Percentiles rank a stretch among this genome's conserved stretches.
phyloP scores from a whole-genome alignment of 1,140 invertebrate species.

The Trachymyrmex septentrionalis region DNA sequence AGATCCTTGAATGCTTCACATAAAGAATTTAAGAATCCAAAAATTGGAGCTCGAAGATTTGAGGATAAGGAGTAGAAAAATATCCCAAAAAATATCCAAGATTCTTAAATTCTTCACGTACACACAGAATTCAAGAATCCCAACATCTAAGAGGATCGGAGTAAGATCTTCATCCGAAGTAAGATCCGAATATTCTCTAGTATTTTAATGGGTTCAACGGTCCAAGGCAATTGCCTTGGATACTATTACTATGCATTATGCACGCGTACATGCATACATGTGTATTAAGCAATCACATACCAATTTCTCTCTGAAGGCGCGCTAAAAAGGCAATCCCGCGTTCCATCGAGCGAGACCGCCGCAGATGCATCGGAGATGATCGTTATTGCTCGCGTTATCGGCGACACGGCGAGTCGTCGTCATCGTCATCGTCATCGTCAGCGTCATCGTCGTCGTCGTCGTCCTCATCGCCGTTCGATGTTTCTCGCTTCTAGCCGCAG shows the following conservation, averaged over 20 bases:
- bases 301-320: slow-evolving; percentile 37
- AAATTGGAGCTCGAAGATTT: background rate
- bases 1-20: too few relatives aligned
- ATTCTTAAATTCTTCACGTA: background rate
- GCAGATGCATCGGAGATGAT: slow-evolving; percentile 38
- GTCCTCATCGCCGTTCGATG: background rate
- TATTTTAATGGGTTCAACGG: slow-evolving; percentile 32
- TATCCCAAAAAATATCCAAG: background rate
- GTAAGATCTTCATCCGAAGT: background rate
- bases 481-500: slow-evolving; percentile 60
- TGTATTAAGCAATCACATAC: slow-evolving; percentile 44
- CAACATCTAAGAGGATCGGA: background rate
- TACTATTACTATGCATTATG: slow-evolving; percentile 47
- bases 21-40: too few relatives aligned
- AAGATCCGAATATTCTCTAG: background rate
- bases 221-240: slow-evolving; percentile 31
- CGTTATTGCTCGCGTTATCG: slow-evolving; percentile 34
- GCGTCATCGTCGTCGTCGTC: background rate
- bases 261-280: background rate
- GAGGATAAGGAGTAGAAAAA: background rate
- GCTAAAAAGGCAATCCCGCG: slow-evolving; percentile 43
- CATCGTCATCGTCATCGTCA: background rate
- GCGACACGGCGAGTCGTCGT: slow-evolving; percentile 13
- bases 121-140: background rate
- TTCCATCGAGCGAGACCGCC: background rate